A percentile compares a stretch with the other conserved stretches of the same genome.
These are phyloP conservation scores for Iselma pallidipennis DNA, from an alignment of 2,888 invertebrate genomes.

Conservation along the genomic window DNA sequence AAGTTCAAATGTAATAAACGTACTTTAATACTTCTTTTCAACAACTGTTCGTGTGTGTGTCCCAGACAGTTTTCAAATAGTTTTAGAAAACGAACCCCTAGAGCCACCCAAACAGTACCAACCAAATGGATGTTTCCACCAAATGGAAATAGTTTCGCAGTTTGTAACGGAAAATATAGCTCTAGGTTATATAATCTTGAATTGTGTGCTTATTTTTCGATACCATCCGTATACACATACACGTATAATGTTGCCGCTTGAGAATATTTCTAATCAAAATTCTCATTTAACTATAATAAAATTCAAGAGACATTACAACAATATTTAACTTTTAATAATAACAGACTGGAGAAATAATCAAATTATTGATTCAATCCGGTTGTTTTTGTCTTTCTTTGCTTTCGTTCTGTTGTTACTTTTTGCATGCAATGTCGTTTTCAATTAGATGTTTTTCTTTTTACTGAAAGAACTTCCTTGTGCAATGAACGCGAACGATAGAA, in stretches of 20 bases:
- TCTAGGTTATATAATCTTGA: neutral
- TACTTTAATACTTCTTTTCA: conserved; percentile 7
- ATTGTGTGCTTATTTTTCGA: too few relatives aligned
- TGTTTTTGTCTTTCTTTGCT: neutral
- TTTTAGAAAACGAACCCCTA: neutral
- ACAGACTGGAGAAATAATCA: too few relatives aligned
- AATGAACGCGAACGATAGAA: neutral
- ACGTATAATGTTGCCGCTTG: too few relatives aligned
- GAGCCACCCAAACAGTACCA: neutral
- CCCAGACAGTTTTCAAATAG: conserved; percentile 6
- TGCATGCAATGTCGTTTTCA: neutral
- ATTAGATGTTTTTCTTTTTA: conserved; percentile 1
- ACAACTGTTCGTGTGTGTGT: neutral
- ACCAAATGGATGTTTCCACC: conserved; percentile 4
- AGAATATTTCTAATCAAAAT: neutral
- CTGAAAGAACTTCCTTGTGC: neutral
- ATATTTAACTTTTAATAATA: too few relatives aligned
- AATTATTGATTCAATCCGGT: neutral
- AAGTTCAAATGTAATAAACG: neutral
- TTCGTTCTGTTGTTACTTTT: neutral
- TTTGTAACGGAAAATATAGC: neutral
- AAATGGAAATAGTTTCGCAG: conserved; percentile 7
- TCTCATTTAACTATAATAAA: neutral
- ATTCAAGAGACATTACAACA: too few relatives aligned
- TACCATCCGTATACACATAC: too few relatives aligned